Evolutionary conservation across 2,113 vertebrate species (phyloP), one percentile per base, ranked within the genome.

Genomic region (Cyanoliseus patagonus): DNA sequence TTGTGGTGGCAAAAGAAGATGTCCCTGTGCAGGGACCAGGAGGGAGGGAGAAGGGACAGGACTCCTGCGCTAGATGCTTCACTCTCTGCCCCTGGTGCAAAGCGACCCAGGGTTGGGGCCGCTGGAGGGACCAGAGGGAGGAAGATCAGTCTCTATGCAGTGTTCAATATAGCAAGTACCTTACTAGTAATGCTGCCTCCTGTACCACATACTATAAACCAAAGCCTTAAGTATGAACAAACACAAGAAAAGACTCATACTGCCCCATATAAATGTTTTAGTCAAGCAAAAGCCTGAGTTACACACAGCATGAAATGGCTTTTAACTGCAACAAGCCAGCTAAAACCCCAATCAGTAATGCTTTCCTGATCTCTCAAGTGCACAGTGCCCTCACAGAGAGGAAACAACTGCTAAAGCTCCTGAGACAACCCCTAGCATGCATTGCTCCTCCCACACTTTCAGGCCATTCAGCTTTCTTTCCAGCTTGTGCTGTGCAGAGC

Each of bases 21-120:
- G 10, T 9, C 44, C 52, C 52, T 35, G 46, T 1, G 31, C 1
- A 2, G 52, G 67, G 47, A 19, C 33, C 13, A 59, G 22, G 57
- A 9, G n/a, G 46, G 11, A 46, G 49, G 53, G 23, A 30, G 86
- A 31, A 49, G 52, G 79, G 37, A 41, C n/a, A 13, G 68, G 35
- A 9, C 11, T 46, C 37, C 30, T 2, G 4, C 3, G 0, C 39
- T 14, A 5, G 33, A 3, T 68, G 47, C 66, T 44, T 6, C 2
- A 2, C n/a, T 62, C 25, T 47, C 33, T 16, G 27, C 31, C 24
- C 31, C 39, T 8, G 28, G 28, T 6, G 24, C 3, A 2, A 51
- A 33, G 25, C 10, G 1, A 11, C 16, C 10, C 17, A 5, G 9
- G n/a, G n/a, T 3, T 1, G 4, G 28, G 41, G 44, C 37, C 18